Percentiles rank a stretch among this genome's conserved stretches.
These are phyloP conservation scores for Dipodomys merriami DNA, from an alignment of 2,113 vertebrate species.

Conservation along the genomic window DNA sequence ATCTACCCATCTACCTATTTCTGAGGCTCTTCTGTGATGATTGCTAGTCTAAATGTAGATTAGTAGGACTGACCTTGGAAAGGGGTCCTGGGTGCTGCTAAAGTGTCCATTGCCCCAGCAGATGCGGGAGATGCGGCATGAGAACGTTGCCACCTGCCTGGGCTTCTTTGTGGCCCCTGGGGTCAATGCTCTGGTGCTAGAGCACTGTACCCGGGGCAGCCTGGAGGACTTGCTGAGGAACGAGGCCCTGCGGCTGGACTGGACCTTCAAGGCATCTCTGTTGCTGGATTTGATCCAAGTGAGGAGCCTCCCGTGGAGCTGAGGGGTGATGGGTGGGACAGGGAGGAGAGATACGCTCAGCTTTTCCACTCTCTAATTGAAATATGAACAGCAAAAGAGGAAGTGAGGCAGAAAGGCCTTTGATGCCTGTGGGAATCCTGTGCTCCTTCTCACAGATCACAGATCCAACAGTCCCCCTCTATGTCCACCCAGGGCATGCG, in stretches of 20 bases:
- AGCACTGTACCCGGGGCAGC: conserved; percentile 93
- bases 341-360: neutral
- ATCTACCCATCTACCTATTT: neutral
- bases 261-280: conserved; percentile 97
- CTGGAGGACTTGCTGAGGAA: conserved; percentile 93
- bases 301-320: conserved; percentile 35
- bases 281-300: conserved; percentile 94
- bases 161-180: conserved; percentile 91
- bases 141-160: conserved; percentile 92
- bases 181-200: conserved; percentile 91
- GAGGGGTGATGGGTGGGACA: neutral
- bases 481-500: conserved; percentile 88
- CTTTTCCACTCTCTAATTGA: neutral
- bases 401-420: neutral
- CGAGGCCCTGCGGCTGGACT: conserved; percentile 92
- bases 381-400: neutral
- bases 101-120: conserved; percentile 71
- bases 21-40: neutral
- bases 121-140: conserved; percentile 93
- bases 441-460: neutral
- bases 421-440: neutral
- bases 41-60: neutral
- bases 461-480: neutral
- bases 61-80: neutral
- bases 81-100: neutral